These are phyloP conservation scores for Chlorocebus sabaeus DNA, from an alignment of 2,113 vertebrate species.

Conservation along the genomic window DNA sequence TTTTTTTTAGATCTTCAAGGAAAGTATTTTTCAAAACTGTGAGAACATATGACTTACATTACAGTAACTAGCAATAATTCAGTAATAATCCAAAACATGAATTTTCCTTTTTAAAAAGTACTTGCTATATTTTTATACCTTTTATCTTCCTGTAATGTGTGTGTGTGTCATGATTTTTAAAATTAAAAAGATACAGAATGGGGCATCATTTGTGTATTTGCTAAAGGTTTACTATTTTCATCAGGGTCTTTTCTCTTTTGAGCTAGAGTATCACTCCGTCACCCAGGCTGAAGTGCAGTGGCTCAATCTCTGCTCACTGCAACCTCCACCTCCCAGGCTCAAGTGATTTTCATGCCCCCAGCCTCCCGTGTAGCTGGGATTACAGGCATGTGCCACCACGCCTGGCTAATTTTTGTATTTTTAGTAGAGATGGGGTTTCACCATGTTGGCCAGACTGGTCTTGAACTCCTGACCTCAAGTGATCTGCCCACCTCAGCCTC, in stretches of 20 bases:
- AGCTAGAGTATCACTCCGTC: too few species aligned
- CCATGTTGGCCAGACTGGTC: too few species aligned
- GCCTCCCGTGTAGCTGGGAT: too few species aligned
- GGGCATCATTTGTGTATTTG: background rate
- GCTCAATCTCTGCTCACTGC: too few species aligned
- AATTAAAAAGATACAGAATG: background rate
- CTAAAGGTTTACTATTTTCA: background rate
- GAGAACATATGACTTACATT: background rate
- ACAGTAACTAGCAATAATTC: background rate
- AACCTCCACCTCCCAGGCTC: too few species aligned
- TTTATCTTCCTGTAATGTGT: background rate
- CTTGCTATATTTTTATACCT: background rate
- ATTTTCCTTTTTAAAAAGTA: background rate
- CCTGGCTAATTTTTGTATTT: too few species aligned
- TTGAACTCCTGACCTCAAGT: too few species aligned
- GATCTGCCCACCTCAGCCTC: too few species aligned
- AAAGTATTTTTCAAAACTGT: background rate
- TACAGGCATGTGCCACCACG: too few species aligned
- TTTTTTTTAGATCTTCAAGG: conserved; percentile 28
- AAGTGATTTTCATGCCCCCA: too few species aligned
- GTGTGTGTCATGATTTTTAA: background rate
- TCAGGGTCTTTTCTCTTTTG: background rate
- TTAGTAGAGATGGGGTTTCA: too few species aligned
- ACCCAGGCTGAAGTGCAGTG: too few species aligned
- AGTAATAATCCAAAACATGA: background rate